Evolutionary conservation across 2,888 invertebrate genomes (phyloP).

Genomic region (Drosophila merina): DNA sequence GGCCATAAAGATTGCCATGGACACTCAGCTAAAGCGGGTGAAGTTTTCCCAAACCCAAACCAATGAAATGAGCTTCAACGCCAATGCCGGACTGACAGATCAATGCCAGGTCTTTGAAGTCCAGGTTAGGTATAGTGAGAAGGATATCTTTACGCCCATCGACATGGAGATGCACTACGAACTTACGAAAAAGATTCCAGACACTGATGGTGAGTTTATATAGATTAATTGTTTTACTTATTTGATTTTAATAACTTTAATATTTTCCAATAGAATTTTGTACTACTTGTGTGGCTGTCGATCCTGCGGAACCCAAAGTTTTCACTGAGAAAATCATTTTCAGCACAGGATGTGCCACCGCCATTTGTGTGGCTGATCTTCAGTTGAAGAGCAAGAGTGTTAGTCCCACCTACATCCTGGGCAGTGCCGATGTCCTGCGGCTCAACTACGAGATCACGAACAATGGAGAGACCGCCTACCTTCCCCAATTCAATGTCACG

Average conservation of each 20-base stretch:
- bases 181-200: constrained; percentile 79
- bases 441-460: constrained; percentile 83
- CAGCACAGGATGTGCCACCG: constrained; percentile 82
- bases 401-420: constrained; percentile 79
- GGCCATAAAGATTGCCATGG: constrained; percentile 76
- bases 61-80: constrained; percentile 78
- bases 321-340: constrained; percentile 82
- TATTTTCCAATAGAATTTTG: constrained; percentile 75
- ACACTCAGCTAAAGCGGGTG: constrained; percentile 81
- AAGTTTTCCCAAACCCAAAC: constrained; percentile 72
- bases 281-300: constrained; percentile 82
- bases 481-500: constrained; percentile 84
- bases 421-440: constrained; percentile 79
- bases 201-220: constrained; percentile 72
- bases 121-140: constrained; percentile 79
- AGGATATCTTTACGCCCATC: constrained; percentile 84
- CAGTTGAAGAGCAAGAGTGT: constrained; percentile 74
- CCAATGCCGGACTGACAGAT: constrained; percentile 64
- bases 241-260: not conserved
- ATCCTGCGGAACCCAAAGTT: constrained; percentile 81
- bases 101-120: constrained; percentile 80
- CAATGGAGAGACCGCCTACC: constrained; percentile 85
- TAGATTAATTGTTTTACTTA: fast-evolving
- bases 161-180: constrained; percentile 82
- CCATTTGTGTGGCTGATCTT: constrained; percentile 83